A percentile compares a stretch with the other conserved stretches of the same genome.
Evolutionary conservation across 53 echinoderm and acorn worm genomes (phyloP).

Genomic region (Paracentrotus lividus): DNA sequence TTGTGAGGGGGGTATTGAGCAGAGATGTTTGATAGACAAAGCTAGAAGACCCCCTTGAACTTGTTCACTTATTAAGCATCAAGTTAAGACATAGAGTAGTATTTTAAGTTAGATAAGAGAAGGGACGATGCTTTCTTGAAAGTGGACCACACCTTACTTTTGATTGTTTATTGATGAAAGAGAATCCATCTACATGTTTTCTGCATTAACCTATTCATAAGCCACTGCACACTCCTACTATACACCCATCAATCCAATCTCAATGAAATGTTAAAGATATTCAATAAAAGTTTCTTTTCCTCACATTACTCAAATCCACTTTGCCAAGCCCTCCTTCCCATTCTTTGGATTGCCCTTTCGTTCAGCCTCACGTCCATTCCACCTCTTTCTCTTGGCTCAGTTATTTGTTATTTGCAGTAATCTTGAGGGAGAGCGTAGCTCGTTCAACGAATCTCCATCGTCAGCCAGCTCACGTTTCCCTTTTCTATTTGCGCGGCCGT

Average conservation of each 20-base stretch:
- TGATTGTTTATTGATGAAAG: too few species aligned
- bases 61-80: too few species aligned
- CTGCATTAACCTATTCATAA: not conserved
- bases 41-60: too few species aligned
- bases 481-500: slow-evolving; percentile 65
- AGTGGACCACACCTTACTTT: too few species aligned
- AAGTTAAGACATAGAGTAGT: too few species aligned
- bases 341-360: not conserved
- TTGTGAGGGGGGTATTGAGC: not conserved
- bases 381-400: slow-evolving; percentile 21
- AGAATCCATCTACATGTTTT: not conserved
- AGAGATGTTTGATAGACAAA: too few species aligned
- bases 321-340: slow-evolving; percentile 8
- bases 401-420: slow-evolving; percentile 61
- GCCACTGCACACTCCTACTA: not conserved
- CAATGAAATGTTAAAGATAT: not conserved
- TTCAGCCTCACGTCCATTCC: not conserved
- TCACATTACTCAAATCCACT: not conserved
- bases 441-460: slow-evolving; percentile 57
- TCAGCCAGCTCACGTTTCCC: slow-evolving; percentile 66
- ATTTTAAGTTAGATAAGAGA: too few species aligned
- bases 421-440: slow-evolving; percentile 59
- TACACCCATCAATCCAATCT: not conserved
- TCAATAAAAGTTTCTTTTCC: slow-evolving; percentile 30
- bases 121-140: too few species aligned